These are phyloP conservation scores for Ptychochromis oligacanthus DNA, from an alignment of 2,113 vertebrate genomes.

Conservation along the genomic window DNA sequence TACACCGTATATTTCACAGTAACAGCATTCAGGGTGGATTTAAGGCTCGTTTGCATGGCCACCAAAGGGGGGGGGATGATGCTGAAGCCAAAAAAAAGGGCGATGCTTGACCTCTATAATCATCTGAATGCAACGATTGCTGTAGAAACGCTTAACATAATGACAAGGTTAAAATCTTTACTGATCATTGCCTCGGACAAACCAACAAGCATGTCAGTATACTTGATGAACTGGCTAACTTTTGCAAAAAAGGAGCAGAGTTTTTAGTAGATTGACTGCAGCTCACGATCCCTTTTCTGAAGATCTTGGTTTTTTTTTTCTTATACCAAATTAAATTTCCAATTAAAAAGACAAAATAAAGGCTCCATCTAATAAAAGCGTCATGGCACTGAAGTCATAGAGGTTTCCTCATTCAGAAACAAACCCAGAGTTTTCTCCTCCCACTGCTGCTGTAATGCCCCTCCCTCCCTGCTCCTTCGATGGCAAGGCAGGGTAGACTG, in stretches of 20 bases:
- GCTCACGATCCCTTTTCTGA: not conserved
- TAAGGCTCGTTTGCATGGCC: constrained; percentile 33
- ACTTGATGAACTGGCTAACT: constrained; percentile 46
- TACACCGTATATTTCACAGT: not conserved
- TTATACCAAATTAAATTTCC: not conserved
- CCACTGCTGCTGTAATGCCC: constrained; percentile 69
- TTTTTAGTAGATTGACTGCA: not conserved
- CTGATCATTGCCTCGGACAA: constrained; percentile 34
- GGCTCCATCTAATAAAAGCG: not conserved
- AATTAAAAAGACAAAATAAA: not conserved
- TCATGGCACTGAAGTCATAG: constrained; percentile 18
- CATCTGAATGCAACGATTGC: constrained; percentile 23
- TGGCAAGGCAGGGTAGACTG: constrained; percentile 75
- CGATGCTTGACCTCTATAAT: constrained; percentile 28
- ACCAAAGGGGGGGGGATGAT: not conserved
- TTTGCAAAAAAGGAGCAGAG: not conserved
- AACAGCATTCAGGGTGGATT: not conserved
- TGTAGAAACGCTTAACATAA: constrained; percentile 23
- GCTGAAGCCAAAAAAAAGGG: constrained; percentile 23
- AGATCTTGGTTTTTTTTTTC: not conserved
- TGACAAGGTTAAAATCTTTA: not conserved
- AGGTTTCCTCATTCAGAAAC: constrained; percentile 8
- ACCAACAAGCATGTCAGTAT: constrained; percentile 50
- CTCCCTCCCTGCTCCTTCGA: constrained; percentile 59
- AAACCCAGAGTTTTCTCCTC: constrained; percentile 66